Conservation (phyloP, 1,140 invertebrate genomes). For the Gryon sp. region DNA sequence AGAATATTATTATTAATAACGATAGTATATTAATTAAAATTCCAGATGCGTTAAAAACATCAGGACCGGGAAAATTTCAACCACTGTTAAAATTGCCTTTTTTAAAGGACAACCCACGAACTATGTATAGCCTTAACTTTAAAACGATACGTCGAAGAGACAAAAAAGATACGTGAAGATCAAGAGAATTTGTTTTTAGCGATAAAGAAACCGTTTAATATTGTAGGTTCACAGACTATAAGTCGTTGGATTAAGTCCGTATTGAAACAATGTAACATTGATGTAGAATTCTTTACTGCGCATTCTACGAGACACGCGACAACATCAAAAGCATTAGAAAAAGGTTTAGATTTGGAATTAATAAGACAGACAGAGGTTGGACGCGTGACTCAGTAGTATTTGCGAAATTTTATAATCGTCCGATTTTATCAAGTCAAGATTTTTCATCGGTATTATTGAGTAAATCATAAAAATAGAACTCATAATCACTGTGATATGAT, state of each 20-base stretch:
- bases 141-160: slow-evolving; percentile 7
- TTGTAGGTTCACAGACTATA: slow-evolving; percentile 13
- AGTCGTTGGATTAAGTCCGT: slow-evolving; percentile 29
- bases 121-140: slow-evolving; percentile 15
- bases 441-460: slow-evolving; percentile 10
- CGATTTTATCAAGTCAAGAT: slow-evolving; percentile 16
- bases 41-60: slow-evolving; percentile 52
- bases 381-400: background rate
- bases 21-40: slow-evolving; percentile 33
- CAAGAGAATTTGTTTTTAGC: slow-evolving; percentile 13
- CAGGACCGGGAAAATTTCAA: slow-evolving; percentile 26
- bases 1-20: slow-evolving; percentile 23
- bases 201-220: slow-evolving; percentile 13
- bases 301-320: slow-evolving; percentile 14
- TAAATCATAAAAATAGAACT: too few relatives aligned
- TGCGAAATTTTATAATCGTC: slow-evolving; percentile 12
- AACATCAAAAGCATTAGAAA: slow-evolving; percentile 1
- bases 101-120: background rate
- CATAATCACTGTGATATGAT: too few relatives aligned
- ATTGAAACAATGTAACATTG: slow-evolving; percentile 15
- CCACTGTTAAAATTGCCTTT: slow-evolving; percentile 15
- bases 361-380: slow-evolving; percentile 3
- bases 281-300: slow-evolving; percentile 8
- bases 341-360: slow-evolving; percentile 6
- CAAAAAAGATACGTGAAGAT: background rate